Evolutionary conservation across 2,113 vertebrate genomes (phyloP).

Genomic region (Phalacrocorax brasilianus): DNA sequence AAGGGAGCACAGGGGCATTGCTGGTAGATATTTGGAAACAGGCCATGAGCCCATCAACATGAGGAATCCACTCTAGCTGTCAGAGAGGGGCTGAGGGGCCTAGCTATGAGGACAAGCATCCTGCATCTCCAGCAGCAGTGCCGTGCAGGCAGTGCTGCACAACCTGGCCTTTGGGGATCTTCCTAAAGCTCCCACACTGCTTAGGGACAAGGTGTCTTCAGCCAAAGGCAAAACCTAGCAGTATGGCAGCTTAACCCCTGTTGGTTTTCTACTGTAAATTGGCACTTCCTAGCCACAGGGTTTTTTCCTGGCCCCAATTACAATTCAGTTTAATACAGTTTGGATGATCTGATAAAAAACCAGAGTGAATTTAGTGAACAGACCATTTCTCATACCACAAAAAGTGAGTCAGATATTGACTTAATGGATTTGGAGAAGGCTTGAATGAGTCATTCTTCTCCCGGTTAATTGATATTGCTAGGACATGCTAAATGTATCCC

Average conservation of each 20-base stretch:
- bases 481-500: slow-evolving; percentile 57
- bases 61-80: not conserved
- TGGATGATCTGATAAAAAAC: slow-evolving; percentile 32
- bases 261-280: not conserved
- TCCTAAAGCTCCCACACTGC: not conserved
- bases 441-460: slow-evolving; percentile 60
- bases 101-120: not conserved
- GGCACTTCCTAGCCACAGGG: not conserved
- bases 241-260: not conserved
- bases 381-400: slow-evolving; percentile 34
- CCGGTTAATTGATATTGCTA: slow-evolving; percentile 47
- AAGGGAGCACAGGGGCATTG: not conserved
- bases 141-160: too few species aligned
- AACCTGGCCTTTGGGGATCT: not conserved
- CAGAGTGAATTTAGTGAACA: slow-evolving; percentile 1
- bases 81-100: not conserved
- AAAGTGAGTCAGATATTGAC: slow-evolving; percentile 62
- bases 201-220: not conserved
- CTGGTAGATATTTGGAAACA: not conserved
- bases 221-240: not conserved
- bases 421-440: slow-evolving; percentile 51
- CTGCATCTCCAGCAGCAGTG: not conserved
- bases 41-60: not conserved
- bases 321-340: slow-evolving; percentile 1
- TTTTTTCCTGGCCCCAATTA: not conserved